Base-by-base conservation (phyloP, 2,888 invertebrate genomes). In the Leptodirus hochenwartii region DNA sequence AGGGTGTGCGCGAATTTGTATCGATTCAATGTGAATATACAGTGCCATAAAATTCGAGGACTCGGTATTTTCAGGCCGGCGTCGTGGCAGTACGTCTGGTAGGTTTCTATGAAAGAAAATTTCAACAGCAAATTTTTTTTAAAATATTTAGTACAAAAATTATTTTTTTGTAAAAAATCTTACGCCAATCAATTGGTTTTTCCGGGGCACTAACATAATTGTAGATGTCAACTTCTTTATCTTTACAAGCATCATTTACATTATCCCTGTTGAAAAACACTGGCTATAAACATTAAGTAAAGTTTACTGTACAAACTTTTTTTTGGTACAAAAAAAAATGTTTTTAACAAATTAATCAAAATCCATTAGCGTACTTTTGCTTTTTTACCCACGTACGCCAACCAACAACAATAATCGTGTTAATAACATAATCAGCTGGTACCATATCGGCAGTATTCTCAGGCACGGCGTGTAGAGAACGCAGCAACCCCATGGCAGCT, bases 201-300 rank as follows among this genome's bases (percentile, higher is more conserved):
- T 82, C 72, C 3, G 68, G 66, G 0, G 85, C 81, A 0, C 87
- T 80, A 6, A 85, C 84, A 53, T 71, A 85, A 55, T 91, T 85
- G 59, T 82, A 88, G 36, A 93, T 72, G 0, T 80, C 73, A 15
- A 67, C 58, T 11, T 63, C 57, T 17, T 33, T 33, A 12, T 17
- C 16, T 5, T 20, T 5, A 1, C 17, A 17, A 12, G 5, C 17
- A 11, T 9, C 5, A 15, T 4, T 27, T 15, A n/a, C 16, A 4
- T 8, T 8, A 20, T n/a, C n/a, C 20, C 20, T 20, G 20, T 20
- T 8, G 20, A n/a, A 20, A 20, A 20, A 20, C 20, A 20, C 8
- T 20, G n/a, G n/a, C n/a, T 20, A 20, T n/a, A 6, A 20, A n/a
- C n/a, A n/a, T n/a, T n/a, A n/a, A n/a, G n/a, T n/a, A n/a, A n/a